Percentiles rank a stretch among this genome's conserved stretches.
These are phyloP conservation scores for Brachionus rubens DNA, from an alignment of 1,140 invertebrate species.

Conservation along the genomic window DNA sequence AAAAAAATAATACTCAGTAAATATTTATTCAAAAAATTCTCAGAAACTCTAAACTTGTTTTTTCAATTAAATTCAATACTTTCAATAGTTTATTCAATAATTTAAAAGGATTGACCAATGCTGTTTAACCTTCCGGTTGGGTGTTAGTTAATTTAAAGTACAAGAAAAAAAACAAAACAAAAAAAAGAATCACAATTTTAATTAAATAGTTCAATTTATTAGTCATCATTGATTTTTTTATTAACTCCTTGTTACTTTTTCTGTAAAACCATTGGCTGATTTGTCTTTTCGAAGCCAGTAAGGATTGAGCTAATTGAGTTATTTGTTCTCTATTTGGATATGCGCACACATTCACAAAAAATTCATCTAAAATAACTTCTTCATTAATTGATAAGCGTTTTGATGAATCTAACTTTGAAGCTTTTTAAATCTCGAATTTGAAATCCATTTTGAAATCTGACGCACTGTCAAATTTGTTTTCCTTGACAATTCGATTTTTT, in stretches of 20 bases:
- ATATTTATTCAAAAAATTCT: no score
- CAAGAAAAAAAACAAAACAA: not conserved
- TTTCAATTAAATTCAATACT: no score
- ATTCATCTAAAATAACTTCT: not conserved
- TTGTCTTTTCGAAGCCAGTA: not conserved
- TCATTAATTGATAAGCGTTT: not conserved
- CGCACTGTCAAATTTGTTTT: not conserved
- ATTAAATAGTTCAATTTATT: not conserved
- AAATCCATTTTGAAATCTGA: not conserved
- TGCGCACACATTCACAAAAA: not conserved
- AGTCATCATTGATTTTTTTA: not conserved
- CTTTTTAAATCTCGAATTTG: not conserved
- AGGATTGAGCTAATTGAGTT: no score
- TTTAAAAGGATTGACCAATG: no score
- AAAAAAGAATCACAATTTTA: not conserved
- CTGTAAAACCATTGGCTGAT: not conserved
- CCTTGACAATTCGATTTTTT: not conserved
- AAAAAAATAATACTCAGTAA: no score
- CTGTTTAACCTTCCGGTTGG: no score
- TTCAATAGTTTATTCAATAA: no score
- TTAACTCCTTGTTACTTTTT: not conserved
- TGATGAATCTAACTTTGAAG: not conserved
- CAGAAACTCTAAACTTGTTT: no score
- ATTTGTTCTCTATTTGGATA: not conserved
- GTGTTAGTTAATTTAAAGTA: no score